Evolutionary conservation across 2,113 vertebrate species (phyloP).

Genomic region (Pluvianellus socialis): DNA sequence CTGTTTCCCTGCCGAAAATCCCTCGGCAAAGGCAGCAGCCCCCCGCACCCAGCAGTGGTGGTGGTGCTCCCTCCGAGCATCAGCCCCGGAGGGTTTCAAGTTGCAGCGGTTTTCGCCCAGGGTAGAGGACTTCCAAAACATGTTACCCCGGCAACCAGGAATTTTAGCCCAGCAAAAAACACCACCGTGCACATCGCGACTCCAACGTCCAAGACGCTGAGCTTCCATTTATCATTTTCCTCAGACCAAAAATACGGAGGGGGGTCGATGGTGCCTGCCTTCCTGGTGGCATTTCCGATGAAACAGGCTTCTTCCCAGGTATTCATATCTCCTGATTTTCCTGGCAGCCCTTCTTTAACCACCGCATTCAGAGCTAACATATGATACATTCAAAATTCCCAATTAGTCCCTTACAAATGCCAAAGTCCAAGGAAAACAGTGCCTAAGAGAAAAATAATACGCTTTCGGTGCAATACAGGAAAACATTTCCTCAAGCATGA

Average conservation of each 20-base stretch:
- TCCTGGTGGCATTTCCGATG: neutral
- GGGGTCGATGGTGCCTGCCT: neutral
- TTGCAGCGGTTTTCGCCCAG: constrained; percentile 10
- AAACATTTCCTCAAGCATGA: neutral
- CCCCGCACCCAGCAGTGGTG: neutral
- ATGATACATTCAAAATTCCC: neutral
- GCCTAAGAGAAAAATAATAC: constrained; percentile 9
- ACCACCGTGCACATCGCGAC: neutral
- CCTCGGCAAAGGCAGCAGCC: neutral
- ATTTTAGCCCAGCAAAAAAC: constrained; percentile 13
- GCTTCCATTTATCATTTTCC: constrained; percentile 38
- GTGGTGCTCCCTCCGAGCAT: neutral
- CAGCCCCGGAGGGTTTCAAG: neutral
- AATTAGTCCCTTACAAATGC: constrained; percentile 14
- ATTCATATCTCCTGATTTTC: constrained; percentile 2
- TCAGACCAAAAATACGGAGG: neutral
- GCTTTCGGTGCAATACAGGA: neutral
- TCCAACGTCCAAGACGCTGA: neutral
- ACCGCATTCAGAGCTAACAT: neutral
- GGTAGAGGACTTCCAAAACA: constrained; percentile 30
- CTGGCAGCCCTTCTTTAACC: neutral
- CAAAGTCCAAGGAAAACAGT: constrained; percentile 36
- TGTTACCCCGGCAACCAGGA: constrained; percentile 14
- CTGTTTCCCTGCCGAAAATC: neutral
- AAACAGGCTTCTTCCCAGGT: neutral